Evolutionary conservation across 1,140 invertebrate genomes (phyloP).

Genomic region (Drosophila asahinai): DNA sequence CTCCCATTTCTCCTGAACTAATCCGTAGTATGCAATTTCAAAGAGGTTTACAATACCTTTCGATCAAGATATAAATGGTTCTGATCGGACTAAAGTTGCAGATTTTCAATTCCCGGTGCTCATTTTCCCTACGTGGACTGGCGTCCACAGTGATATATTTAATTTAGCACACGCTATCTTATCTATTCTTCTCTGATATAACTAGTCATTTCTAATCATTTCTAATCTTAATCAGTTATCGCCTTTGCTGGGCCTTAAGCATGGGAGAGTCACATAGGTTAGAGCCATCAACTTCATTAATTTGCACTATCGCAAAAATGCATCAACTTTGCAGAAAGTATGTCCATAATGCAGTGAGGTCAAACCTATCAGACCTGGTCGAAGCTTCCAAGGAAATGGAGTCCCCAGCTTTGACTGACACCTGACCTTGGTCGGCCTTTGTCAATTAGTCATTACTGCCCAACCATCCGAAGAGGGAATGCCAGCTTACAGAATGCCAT

Average conservation of each 20-base stretch:
- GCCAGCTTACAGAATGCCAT: constrained; percentile 1
- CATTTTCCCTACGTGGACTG: too few species aligned
- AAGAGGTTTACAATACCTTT: too few species aligned
- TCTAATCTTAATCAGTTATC: constrained; percentile 22
- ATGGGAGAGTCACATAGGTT: not conserved
- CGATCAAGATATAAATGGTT: too few species aligned
- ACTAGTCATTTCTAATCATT: not conserved
- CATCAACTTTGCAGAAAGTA: constrained; percentile 37
- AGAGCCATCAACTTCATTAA: constrained; percentile 31
- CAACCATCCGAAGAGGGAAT: not conserved
- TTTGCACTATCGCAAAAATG: constrained; percentile 33
- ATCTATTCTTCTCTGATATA: constrained; percentile 25
- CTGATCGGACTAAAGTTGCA: too few species aligned
- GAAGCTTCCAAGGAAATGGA: constrained; percentile 12
- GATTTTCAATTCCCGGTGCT: too few species aligned
- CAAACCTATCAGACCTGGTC: constrained; percentile 57
- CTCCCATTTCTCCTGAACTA: too few species aligned
- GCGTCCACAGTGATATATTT: not conserved
- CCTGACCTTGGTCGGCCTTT: constrained; percentile 25
- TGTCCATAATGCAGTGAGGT: constrained; percentile 34
- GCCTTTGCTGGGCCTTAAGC: not conserved
- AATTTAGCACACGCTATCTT: constrained; percentile 39
- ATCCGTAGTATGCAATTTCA: too few species aligned
- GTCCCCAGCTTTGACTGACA: constrained; percentile 4
- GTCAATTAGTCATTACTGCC: constrained; percentile 40